Base-by-base conservation (phyloP, 2,888 invertebrate species). In the Apotomis betuletana region DNA sequence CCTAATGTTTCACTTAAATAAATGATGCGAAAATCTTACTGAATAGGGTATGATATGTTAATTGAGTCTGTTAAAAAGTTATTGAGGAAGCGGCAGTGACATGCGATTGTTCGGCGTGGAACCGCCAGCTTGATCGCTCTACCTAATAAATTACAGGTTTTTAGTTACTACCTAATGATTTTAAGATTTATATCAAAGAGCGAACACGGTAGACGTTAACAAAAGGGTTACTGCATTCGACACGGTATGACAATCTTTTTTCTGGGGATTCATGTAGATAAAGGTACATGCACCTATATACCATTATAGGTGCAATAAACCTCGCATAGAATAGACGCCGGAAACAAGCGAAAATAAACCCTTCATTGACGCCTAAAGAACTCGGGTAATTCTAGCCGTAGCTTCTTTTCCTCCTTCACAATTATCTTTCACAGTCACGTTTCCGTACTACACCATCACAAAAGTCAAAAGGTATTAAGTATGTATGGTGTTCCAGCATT, bases 1-100 rank as follows among this genome's bases (percentile, higher is more conserved):
- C 76, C 74, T 74, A 76, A 74, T 75, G 70, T 67, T 73, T 49
- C n/a, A 70, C 61, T 49, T 70, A 69, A 55, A 68, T 61, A 72
- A 72, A 72, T 63, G 72, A 72, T 72, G 72, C 63, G 72, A 71
- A 71, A 71, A 71, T 67, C 13, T 71, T 71, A 71, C 59, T 71
- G 70, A 70, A 70, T 70, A 54, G 65, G 51, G 52, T 12, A 67
- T 55, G 65, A 71, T 67, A 71, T 62, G 67, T 27, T 71, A 67
- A 65, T 61, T 70, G 44, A 10, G 38, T 12, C n/a, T 5, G 51
- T 27, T 61, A 67, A 55, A 54, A 41, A 64, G 44, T 65, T 41
- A 65, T 65, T 54, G 55, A 60, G 65, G 60, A 67, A 55, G 41
- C 65, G 12, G 4, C 36, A 36, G 57, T 54, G 63, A 27, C 41